Conservation (phyloP, 37 sponge, comb jelly and placozoan species). For the Oopsacas minuta region DNA sequence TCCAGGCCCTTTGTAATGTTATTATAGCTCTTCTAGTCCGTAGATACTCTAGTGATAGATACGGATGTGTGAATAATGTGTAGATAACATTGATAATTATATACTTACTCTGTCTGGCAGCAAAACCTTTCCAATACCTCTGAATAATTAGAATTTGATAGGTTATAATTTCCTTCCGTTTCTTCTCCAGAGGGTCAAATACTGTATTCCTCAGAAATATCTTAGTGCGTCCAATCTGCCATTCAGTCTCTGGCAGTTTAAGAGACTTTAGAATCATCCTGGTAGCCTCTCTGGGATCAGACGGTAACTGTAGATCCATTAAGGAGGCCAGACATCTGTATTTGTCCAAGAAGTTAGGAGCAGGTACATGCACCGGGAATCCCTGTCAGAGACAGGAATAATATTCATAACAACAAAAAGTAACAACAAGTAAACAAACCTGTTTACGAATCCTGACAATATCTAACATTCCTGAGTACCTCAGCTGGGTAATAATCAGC, state of each 20-base stretch:
- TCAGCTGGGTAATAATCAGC: constrained; percentile 70
- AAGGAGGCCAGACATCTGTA: constrained; percentile 72
- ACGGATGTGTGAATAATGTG: not conserved
- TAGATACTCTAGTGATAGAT: constrained; percentile 23
- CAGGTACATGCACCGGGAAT: constrained; percentile 80
- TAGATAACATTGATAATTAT: no score
- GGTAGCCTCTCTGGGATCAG: constrained; percentile 53
- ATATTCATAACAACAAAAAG: not conserved
- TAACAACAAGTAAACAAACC: constrained; percentile 27
- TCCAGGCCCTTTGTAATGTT: constrained; percentile 48
- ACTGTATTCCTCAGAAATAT: constrained; percentile 78
- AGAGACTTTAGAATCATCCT: constrained; percentile 45
- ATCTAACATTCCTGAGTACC: constrained; percentile 88
- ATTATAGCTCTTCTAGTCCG: constrained; percentile 30
- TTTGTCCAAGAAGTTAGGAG: constrained; percentile 65
- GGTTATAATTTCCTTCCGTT: constrained; percentile 38
- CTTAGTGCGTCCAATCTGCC: constrained; percentile 85
- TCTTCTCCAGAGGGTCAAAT: constrained; percentile 83
- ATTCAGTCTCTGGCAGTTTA: constrained; percentile 76
- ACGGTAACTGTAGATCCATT: constrained; percentile 46
- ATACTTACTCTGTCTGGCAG: constrained; percentile 24
- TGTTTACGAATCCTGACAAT: constrained; percentile 75
- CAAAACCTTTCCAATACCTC: constrained; percentile 57
- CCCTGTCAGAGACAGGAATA: constrained; percentile 40
- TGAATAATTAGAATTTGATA: constrained; percentile 66